Percentiles rank a stretch among this genome's conserved stretches.
These are phyloP conservation scores for Hedychridium roseum DNA, from an alignment of 2,888 invertebrate genomes.

Conservation along the genomic window DNA sequence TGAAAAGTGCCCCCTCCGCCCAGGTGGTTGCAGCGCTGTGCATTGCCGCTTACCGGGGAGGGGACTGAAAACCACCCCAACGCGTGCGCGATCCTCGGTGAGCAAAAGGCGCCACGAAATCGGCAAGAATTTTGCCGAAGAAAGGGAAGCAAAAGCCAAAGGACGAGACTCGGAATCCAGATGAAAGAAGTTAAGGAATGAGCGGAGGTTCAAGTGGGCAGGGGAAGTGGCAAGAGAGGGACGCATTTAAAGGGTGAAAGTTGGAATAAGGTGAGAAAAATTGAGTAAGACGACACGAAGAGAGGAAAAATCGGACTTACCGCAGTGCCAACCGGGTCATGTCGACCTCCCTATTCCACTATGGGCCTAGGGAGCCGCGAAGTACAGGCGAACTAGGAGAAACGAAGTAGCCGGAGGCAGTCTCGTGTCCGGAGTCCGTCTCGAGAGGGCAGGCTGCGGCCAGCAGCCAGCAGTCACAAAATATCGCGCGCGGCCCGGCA, in stretches of 20 bases:
- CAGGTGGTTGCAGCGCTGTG: no score
- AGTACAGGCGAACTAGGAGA: constrained; percentile 23
- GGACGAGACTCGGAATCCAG: constrained; percentile 5
- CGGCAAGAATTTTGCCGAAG: constrained; percentile 3
- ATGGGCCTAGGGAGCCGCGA: constrained; percentile 37
- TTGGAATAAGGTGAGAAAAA: constrained; percentile 1
- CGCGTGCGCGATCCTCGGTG: no score
- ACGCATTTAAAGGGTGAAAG: background rate
- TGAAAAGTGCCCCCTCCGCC: constrained; percentile 33
- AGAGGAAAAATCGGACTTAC: constrained; percentile 47
- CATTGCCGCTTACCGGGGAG: background rate
- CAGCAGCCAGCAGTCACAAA: constrained; percentile 41
- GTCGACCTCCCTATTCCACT: constrained; percentile 49
- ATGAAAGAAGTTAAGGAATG: constrained; percentile 1
- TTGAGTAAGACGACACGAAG: background rate
- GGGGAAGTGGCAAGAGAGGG: background rate
- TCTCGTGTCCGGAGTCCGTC: background rate
- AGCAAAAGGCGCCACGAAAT: background rate
- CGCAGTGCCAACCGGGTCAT: constrained; percentile 60
- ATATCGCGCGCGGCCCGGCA: constrained; percentile 54
- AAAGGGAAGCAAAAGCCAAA: background rate
- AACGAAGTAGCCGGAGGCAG: constrained; percentile 8
- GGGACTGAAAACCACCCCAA: no score
- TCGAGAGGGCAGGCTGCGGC: constrained; percentile 32
- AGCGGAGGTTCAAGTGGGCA: background rate